Conservation (phyloP, 2,797 vertebrate species). For the Lepus townsendii region DNA sequence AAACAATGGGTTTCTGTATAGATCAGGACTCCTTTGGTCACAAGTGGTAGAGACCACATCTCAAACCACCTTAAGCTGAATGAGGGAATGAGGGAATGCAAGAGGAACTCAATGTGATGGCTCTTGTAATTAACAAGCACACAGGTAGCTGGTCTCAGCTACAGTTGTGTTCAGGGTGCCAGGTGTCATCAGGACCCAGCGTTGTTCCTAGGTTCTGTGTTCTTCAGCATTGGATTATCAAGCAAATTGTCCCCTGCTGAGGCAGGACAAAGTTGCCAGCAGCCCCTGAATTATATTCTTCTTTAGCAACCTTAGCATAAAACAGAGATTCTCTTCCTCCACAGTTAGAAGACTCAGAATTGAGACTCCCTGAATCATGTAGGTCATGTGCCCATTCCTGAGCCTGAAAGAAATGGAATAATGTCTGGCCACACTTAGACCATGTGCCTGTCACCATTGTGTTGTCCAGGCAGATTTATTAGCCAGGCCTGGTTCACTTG, state of each 20-base stretch:
- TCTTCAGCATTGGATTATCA: background rate
- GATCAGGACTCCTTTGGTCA: background rate
- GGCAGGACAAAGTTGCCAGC: background rate
- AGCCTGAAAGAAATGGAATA: background rate
- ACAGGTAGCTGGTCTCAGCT: background rate
- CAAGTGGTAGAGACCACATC: background rate
- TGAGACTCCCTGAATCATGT: background rate
- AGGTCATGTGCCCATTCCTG: background rate
- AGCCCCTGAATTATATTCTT: background rate
- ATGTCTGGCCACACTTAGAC: background rate
- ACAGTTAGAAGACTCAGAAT: background rate
- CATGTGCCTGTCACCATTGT: background rate
- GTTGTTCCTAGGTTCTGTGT: background rate
- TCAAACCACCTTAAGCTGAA: background rate
- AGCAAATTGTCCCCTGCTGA: background rate
- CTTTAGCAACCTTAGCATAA: background rate
- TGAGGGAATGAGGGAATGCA: background rate
- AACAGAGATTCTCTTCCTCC: background rate
- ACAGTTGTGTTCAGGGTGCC: background rate
- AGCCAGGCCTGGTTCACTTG: background rate
- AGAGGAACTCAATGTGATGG: background rate
- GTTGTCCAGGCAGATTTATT: too few species aligned
- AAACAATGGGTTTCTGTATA: background rate
- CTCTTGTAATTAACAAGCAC: background rate
- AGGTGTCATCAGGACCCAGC: background rate